phyloP scores from a whole-genome alignment of 2,888 invertebrate species.

The Clostera curtula region DNA sequence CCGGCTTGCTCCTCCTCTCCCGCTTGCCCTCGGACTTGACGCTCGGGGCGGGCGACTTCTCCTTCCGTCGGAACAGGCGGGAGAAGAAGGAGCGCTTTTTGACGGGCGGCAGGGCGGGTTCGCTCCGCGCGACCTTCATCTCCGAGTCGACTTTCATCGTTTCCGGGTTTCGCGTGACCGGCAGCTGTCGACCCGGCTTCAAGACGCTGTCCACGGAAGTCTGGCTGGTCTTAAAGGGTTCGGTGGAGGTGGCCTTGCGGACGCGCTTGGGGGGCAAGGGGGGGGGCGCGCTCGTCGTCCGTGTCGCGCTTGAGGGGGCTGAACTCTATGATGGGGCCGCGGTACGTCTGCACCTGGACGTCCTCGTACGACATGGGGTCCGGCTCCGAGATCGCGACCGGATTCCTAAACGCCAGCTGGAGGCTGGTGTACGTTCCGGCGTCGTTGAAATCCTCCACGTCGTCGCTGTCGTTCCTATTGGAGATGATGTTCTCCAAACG shows the following conservation, averaged over 20 bases:
- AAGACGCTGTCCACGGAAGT: conserved; percentile 58
- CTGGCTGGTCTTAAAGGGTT: conserved; percentile 55
- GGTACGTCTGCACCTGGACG: conserved; percentile 62
- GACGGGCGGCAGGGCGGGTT: conserved; percentile 57
- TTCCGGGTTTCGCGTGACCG: conserved; percentile 40
- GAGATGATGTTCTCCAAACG: conserved; percentile 65
- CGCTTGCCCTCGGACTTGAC: conserved; percentile 50
- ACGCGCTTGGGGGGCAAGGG: conserved; percentile 88
- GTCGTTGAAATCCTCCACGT: conserved; percentile 82
- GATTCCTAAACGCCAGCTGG: conserved; percentile 90
- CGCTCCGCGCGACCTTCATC: conserved; percentile 48
- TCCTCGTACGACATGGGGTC: conserved; percentile 76
- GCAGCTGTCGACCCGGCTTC: conserved; percentile 50
- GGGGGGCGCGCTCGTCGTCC: conserved; percentile 79
- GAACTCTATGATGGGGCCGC: conserved; percentile 71
- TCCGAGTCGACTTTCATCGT: conserved; percentile 25
- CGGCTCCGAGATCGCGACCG: conserved; percentile 75
- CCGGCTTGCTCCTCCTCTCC: conserved; percentile 51
- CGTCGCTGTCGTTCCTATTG: conserved; percentile 45
- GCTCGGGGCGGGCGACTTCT: conserved; percentile 63
- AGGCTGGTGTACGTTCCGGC: conserved; percentile 88
- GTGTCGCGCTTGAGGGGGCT: conserved; percentile 70
- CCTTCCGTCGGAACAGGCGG: conserved; percentile 58
- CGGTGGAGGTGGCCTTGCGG: conserved; percentile 65
- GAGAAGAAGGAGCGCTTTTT: conserved; percentile 68